These are phyloP conservation scores for Hyposmocoma kahamanoa DNA, from an alignment of 1,140 invertebrate species.

Conservation along the genomic window DNA sequence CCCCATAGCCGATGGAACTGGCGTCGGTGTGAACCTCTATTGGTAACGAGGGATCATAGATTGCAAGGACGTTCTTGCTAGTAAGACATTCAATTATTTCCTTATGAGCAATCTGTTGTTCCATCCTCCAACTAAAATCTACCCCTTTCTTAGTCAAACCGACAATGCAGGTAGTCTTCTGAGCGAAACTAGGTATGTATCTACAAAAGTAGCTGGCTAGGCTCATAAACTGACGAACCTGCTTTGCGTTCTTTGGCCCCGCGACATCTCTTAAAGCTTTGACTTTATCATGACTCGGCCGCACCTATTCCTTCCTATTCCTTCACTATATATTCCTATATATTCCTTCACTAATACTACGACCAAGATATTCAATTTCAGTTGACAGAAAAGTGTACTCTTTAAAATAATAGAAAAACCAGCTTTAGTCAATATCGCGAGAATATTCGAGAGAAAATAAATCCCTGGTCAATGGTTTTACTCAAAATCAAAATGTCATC, in stretches of 20 bases:
- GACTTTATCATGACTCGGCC: conserved; percentile 30
- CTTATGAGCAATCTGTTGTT: not conserved
- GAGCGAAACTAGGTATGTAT: conserved; percentile 28
- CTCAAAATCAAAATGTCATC: conserved; percentile 37
- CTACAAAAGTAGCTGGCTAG: conserved; percentile 35
- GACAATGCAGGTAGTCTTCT: conserved; percentile 18
- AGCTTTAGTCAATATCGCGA: conserved; percentile 10
- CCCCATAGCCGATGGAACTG: conserved; percentile 25
- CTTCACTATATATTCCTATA: no score
- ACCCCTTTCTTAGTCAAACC: conserved; percentile 19
- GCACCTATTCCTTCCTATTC: conserved; percentile 18
- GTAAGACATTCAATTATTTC: conserved; percentile 5
- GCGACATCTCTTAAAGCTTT: conserved; percentile 31
- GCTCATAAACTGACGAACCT: conserved; percentile 32
- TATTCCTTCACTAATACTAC: conserved; percentile 25
- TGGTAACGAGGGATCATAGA: conserved; percentile 19
- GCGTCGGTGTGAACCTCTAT: conserved; percentile 39
- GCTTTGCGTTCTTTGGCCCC: conserved; percentile 24
- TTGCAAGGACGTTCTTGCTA: conserved; percentile 14
- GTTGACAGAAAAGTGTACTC: conserved; percentile 16
- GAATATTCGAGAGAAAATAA: conserved; percentile 2
- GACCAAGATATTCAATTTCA: conserved; percentile 21
- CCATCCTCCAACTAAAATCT: not conserved
- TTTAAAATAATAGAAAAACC: conserved; percentile 17
- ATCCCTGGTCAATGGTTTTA: not conserved